Percentiles rank a stretch among this genome's conserved stretches.
Conservation (phyloP, 2,797 vertebrate genomes). For the Channa striata region DNA sequence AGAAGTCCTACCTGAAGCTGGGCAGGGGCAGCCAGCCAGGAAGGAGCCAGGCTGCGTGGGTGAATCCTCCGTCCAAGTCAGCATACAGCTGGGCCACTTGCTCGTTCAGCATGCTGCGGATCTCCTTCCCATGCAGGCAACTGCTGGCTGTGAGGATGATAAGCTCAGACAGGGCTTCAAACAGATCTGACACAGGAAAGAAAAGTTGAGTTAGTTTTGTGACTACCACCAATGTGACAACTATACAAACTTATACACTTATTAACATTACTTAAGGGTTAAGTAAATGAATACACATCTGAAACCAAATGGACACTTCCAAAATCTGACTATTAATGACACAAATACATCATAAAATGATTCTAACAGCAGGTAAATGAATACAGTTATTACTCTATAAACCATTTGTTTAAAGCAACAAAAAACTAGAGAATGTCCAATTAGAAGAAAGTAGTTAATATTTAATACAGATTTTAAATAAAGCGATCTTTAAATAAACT, state of each 20-base stretch:
- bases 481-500: constrained; percentile 47
- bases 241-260: background rate
- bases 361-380: background rate
- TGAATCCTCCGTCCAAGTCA: constrained; percentile 96
- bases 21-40: constrained; percentile 96
- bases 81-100: constrained; percentile 94
- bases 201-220: background rate
- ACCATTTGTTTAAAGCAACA: too few relatives aligned
- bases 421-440: background rate
- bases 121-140: constrained; percentile 96
- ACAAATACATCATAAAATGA: too few relatives aligned
- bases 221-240: background rate
- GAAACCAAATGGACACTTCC: too few relatives aligned
- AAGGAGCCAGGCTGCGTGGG: constrained; percentile 94
- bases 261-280: too few relatives aligned
- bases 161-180: constrained; percentile 95
- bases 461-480: background rate
- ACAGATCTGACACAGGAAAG: constrained; percentile 86
- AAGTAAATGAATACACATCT: too few relatives aligned
- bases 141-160: constrained; percentile 98
- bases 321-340: too few relatives aligned
- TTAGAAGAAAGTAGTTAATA: background rate
- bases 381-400: background rate
- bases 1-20: constrained; percentile 91
- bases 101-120: constrained; percentile 90